Percentiles rank a stretch among this genome's conserved stretches.
Evolutionary conservation across 2,797 vertebrate genomes (phyloP).

Genomic region (Chromis chromis): DNA sequence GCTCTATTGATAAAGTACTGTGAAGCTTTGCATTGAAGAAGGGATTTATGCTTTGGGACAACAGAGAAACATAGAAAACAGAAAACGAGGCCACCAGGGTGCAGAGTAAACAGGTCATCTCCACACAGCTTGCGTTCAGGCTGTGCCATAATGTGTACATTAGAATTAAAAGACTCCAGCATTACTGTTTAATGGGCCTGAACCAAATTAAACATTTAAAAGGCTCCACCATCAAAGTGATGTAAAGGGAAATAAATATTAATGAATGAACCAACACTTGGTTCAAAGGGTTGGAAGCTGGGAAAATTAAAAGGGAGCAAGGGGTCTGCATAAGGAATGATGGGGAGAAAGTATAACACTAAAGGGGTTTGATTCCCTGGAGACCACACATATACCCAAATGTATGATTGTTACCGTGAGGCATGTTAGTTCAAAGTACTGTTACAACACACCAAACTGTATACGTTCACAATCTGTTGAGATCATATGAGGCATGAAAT

Average conservation of each 20-base stretch:
- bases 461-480: constrained; percentile 18
- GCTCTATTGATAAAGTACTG: not conserved
- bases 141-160: constrained; percentile 67
- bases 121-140: constrained; percentile 25
- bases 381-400: constrained; percentile 21
- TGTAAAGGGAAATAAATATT: constrained; percentile 77
- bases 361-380: constrained; percentile 17
- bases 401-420: constrained; percentile 20
- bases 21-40: not conserved
- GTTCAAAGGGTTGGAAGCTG: constrained; percentile 63
- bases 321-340: constrained; percentile 35
- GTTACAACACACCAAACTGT: constrained; percentile 18
- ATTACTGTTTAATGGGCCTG: constrained; percentile 76
- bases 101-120: constrained; percentile 38
- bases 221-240: constrained; percentile 71
- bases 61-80: constrained; percentile 10
- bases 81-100: constrained; percentile 32
- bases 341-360: constrained; percentile 4
- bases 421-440: constrained; percentile 35
- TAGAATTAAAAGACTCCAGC: constrained; percentile 70
- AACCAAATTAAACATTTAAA: constrained; percentile 80
- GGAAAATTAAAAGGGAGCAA: constrained; percentile 64
- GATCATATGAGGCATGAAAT: not conserved
- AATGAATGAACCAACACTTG: constrained; percentile 69
- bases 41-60: not conserved